A percentile compares a stretch with the other conserved stretches of the same genome.
Conservation (phyloP, 2,888 invertebrate genomes). For the Phasia obesa region DNA sequence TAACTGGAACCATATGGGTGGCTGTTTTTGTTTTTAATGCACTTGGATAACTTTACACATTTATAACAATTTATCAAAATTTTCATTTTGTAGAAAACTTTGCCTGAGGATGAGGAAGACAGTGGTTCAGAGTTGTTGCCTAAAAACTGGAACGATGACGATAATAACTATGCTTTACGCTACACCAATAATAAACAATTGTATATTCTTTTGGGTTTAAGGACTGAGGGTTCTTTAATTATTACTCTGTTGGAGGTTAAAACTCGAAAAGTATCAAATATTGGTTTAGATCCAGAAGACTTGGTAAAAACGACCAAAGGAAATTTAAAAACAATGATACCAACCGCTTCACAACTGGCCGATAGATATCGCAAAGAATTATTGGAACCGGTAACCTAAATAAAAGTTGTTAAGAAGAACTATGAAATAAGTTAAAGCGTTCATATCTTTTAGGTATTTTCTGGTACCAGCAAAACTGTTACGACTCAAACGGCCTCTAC, state of each 20-base stretch:
- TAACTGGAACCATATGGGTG: too few species aligned
- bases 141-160: constrained; percentile 88
- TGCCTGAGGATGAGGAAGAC: constrained; percentile 86
- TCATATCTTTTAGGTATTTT: constrained; percentile 75
- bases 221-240: constrained; percentile 86
- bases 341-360: constrained; percentile 85
- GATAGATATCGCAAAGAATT: constrained; percentile 86
- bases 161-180: constrained; percentile 87
- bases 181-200: constrained; percentile 87
- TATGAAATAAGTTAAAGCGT: background rate
- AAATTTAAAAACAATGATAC: constrained; percentile 85
- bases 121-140: constrained; percentile 88
- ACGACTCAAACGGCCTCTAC: constrained; percentile 78
- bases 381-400: constrained; percentile 84
- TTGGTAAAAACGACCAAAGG: constrained; percentile 85
- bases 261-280: constrained; percentile 85
- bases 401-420: constrained; percentile 1
- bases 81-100: constrained; percentile 83
- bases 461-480: constrained; percentile 78
- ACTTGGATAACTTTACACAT: background rate
- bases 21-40: background rate
- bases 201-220: constrained; percentile 86
- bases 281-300: constrained; percentile 85
- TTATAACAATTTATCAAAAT: background rate
- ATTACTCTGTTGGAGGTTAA: constrained; percentile 85